phyloP scores from a whole-genome alignment of 2,888 invertebrate genomes.

The Idaea dimidiata region DNA sequence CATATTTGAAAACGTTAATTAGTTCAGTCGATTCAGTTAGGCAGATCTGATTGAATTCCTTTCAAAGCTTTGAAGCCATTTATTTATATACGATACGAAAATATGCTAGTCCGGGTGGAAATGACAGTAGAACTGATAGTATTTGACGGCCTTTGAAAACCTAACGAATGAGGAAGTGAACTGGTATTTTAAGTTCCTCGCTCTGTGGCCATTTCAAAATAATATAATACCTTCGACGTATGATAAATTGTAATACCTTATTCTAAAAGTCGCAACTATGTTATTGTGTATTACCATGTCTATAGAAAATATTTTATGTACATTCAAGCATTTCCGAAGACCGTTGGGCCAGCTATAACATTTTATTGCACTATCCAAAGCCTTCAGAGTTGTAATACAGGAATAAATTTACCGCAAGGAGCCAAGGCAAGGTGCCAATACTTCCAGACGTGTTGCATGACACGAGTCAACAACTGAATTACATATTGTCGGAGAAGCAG shows the following conservation, averaged over 20 bases:
- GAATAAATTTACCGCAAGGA: conserved; percentile 59
- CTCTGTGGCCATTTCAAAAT: background rate
- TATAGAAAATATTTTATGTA: conserved; percentile 45
- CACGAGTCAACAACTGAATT: background rate
- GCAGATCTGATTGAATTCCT: too few relatives aligned
- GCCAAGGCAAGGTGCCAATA: conserved; percentile 63
- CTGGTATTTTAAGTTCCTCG: too few relatives aligned
- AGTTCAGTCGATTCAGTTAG: too few relatives aligned
- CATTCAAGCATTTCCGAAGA: conserved; percentile 55
- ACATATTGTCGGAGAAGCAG: background rate
- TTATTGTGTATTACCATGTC: background rate
- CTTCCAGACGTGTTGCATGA: conserved; percentile 6
- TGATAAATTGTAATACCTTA: background rate
- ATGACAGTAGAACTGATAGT: too few relatives aligned
- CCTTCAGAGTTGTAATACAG: conserved; percentile 55
- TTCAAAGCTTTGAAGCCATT: too few relatives aligned
- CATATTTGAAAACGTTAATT: too few relatives aligned
- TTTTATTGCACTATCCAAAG: conserved; percentile 68
- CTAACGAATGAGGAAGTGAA: background rate
- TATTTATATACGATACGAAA: too few relatives aligned
- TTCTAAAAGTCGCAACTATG: background rate
- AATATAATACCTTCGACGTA: background rate
- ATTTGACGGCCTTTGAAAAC: too few relatives aligned
- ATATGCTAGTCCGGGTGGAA: too few relatives aligned
- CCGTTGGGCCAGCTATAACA: conserved; percentile 58